A percentile compares a stretch with the other conserved stretches of the same genome.
Evolutionary conservation across 2,888 invertebrate genomes (phyloP).

Genomic region (Lithophane semibrunnea): DNA sequence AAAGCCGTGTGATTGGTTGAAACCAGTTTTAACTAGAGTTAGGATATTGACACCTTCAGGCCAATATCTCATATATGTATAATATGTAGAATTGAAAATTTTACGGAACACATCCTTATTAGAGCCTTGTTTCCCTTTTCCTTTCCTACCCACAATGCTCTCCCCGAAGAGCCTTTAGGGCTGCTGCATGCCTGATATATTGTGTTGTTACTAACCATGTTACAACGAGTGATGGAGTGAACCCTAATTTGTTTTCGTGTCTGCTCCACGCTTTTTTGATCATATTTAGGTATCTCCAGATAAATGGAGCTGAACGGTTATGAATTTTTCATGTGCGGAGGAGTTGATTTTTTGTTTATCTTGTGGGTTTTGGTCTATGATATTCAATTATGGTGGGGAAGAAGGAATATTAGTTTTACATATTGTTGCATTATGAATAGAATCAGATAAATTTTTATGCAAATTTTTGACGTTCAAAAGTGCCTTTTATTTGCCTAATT

Average conservation of each 20-base stretch:
- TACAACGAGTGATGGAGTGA: constrained; percentile 65
- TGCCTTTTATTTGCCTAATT: no score
- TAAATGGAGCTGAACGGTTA: constrained; percentile 52
- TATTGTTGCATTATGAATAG: neutral
- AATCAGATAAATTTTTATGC: neutral
- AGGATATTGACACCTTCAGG: neutral
- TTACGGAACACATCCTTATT: constrained; percentile 38
- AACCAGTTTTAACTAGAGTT: neutral
- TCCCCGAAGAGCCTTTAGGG: constrained; percentile 50
- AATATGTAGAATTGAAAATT: constrained; percentile 33
- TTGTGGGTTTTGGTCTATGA: constrained; percentile 16
- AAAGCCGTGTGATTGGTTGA: neutral
- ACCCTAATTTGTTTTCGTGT: constrained; percentile 58
- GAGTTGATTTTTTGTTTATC: constrained; percentile 35
- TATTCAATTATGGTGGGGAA: constrained; percentile 16
- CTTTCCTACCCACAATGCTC: neutral
- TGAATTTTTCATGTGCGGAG: constrained; percentile 54
- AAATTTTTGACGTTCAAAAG: no score
- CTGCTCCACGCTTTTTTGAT: constrained; percentile 45
- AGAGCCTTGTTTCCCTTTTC: constrained; percentile 17
- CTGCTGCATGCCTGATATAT: constrained; percentile 60
- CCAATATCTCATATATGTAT: no score
- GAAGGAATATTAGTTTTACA: neutral
- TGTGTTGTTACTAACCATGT: constrained; percentile 56
- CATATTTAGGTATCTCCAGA: constrained; percentile 52